Conservation (phyloP, 2,888 invertebrate species). For the Drosophila siamana region DNA sequence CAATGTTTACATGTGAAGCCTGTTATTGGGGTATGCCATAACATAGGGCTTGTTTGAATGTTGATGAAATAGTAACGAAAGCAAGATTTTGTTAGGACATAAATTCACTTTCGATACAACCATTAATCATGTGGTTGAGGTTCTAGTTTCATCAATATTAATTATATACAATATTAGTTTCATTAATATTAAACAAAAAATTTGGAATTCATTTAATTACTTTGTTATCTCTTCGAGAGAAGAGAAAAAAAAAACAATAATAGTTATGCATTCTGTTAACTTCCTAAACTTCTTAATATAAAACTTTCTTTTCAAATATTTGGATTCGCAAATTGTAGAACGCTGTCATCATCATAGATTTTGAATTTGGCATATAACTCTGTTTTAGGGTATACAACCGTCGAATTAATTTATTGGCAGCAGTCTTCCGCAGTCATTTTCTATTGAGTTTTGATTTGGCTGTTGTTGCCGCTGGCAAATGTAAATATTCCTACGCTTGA, state of each 20-base stretch:
- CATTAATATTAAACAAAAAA: too few relatives aligned
- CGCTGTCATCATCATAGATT: too few relatives aligned
- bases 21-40: constrained; percentile 14
- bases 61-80: not conserved
- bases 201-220: not conserved
- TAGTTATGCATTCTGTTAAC: too few relatives aligned
- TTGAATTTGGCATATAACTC: too few relatives aligned
- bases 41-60: constrained; percentile 10
- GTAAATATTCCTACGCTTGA: constrained; percentile 59
- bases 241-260: too few relatives aligned
- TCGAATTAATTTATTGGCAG: not conserved
- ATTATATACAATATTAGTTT: too few relatives aligned
- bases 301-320: too few relatives aligned
- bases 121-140: too few relatives aligned
- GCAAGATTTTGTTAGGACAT: not conserved
- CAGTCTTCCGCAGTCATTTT: constrained; percentile 9
- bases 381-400: not conserved
- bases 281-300: too few relatives aligned
- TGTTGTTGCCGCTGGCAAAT: constrained; percentile 38
- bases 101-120: not conserved
- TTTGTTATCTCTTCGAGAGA: too few relatives aligned
- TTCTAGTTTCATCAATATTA: too few relatives aligned
- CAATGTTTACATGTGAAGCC: constrained; percentile 24
- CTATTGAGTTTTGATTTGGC: constrained; percentile 50
- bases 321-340: too few relatives aligned